Conservation (phyloP, 1,140 invertebrate genomes). For the Brachionus plicatilis region DNA sequence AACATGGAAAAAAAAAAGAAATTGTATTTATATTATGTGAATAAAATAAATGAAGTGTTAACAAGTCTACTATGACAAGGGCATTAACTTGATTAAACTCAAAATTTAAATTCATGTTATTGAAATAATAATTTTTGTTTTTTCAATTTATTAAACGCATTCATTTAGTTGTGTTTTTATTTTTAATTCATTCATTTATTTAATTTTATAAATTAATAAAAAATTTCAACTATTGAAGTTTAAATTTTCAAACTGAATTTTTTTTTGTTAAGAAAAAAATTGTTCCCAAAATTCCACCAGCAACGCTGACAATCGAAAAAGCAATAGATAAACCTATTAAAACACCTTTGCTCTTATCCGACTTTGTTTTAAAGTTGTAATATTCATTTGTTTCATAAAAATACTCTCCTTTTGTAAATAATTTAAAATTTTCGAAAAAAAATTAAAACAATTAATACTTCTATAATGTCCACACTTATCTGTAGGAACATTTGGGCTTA, state of each 20-base stretch:
- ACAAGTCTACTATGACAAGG: too few species aligned
- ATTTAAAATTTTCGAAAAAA: background rate
- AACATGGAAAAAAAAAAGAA: too few species aligned
- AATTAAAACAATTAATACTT: background rate
- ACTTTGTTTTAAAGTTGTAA: constrained; percentile 16
- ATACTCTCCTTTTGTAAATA: constrained; percentile 18
- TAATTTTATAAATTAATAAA: background rate
- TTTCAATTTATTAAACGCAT: too few species aligned
- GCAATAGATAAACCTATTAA: constrained; percentile 14
- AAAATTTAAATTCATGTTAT: background rate
- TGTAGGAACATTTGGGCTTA: background rate
- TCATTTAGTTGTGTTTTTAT: background rate
- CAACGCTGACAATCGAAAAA: background rate
- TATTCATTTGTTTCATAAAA: constrained; percentile 33
- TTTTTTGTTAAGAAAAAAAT: background rate
- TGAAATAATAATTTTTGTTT: background rate
- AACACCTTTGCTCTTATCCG: background rate
- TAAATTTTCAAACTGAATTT: background rate
- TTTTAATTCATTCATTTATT: too few species aligned
- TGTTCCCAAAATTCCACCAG: background rate
- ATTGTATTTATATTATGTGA: too few species aligned
- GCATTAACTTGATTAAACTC: too few species aligned
- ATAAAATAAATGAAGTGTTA: too few species aligned
- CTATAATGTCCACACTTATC: constrained; percentile 34
- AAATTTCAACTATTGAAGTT: background rate